Base-by-base conservation (phyloP, 2,797 vertebrate species). In the Muraenolepis orangiensis region DNA sequence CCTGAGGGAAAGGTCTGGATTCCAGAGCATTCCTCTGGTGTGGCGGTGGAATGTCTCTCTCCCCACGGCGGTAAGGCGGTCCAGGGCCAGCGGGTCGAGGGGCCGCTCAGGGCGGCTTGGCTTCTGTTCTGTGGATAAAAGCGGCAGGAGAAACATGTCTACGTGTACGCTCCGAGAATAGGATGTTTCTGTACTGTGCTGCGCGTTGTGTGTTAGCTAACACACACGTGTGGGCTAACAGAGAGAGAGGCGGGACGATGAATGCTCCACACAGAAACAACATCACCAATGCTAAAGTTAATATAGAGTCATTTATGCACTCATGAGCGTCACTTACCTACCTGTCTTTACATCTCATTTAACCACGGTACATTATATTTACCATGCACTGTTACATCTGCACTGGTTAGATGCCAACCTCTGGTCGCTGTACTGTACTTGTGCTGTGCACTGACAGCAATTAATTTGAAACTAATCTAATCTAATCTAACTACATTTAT, bases 31-130 rank as follows among this genome's bases (percentile, higher is more conserved):
- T 12, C 23, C 11, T 66, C 64, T 29, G 64, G 64, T 66, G 26
- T 66, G 28, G 20, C 71, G 23, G 13, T 51, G 28, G 66, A 70
- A 79, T 70, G 51, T 77, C 71, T 75, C 75, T 71, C 20, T 68
- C 11, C 67, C 78, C 30, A 38, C 57, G 66, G 66, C 66, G 16
- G 32, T 66, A 29, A 28, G 72, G 69, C 71, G 31, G 76, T 72
- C 57, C 1, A 46, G 68, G 7, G 67, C 42, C 28, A 42, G 64
- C 29, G 64, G 64, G 64, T 66, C 23, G 46, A 20, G 36, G 46
- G 46, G 18, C 46, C 46, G 7, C 18, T 1, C 6, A 51, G 46
- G 46, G 46, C 20, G 2, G 40, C 4, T 42, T 42, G 46, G 46
- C 46, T 51, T 51, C 18, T n/a, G 46, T 51, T 51, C 46, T 51